phyloP scores from a whole-genome alignment of 2,113 vertebrate genomes.

The Sylvilagus bachmani region DNA sequence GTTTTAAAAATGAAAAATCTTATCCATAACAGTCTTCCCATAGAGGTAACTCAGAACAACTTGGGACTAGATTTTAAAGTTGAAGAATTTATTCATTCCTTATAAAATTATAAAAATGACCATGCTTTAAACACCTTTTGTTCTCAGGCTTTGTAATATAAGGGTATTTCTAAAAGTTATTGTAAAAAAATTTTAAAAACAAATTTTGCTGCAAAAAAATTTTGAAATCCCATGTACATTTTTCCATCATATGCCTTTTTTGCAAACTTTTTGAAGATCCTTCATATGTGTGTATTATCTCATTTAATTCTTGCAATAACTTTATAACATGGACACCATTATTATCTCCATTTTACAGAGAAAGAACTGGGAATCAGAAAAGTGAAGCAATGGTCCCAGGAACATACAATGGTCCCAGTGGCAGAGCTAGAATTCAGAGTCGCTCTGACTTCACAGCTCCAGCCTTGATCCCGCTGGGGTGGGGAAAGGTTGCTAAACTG shows the following conservation, averaged over 20 bases:
- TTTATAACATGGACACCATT: background rate
- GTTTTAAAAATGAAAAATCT: background rate
- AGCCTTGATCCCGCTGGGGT: background rate
- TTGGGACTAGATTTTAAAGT: constrained; percentile 40
- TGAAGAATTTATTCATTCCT: background rate
- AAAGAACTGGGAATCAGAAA: constrained; percentile 36
- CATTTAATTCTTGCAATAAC: constrained; percentile 23
- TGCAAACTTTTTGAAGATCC: too few species aligned
- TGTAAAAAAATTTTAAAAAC: too few species aligned
- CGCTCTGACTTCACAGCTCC: background rate
- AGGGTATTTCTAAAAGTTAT: too few species aligned
- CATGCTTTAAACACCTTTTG: background rate
- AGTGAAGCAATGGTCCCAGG: background rate
- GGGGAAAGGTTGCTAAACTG: constrained; percentile 18
- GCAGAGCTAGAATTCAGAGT: background rate
- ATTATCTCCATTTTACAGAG: constrained; percentile 25
- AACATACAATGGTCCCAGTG: background rate
- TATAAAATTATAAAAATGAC: constrained; percentile 48
- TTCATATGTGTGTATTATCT: background rate
- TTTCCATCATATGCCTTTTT: too few species aligned
- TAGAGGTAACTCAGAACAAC: constrained; percentile 30
- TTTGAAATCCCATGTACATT: too few species aligned
- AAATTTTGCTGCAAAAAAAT: too few species aligned
- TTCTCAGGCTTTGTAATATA: background rate
- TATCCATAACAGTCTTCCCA: constrained; percentile 25